phyloP scores from a whole-genome alignment of 2,797 vertebrate species.

The Eutrigla gurnardus region DNA sequence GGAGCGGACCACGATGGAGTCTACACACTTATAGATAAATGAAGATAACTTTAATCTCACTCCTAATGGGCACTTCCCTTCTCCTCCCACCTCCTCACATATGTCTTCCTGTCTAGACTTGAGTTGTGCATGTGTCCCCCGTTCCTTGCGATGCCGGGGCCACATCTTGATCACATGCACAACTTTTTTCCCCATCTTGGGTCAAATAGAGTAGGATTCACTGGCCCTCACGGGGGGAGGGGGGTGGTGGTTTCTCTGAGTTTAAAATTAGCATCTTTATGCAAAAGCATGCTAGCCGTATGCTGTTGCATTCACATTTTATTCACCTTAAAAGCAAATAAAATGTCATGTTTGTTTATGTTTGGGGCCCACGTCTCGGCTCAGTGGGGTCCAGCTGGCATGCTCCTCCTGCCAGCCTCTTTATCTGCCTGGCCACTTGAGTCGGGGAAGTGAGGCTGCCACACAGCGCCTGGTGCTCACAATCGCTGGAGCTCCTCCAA shows the following conservation, averaged over 20 bases:
- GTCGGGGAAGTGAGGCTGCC: conserved; percentile 71
- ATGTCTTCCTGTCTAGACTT: conserved; percentile 85
- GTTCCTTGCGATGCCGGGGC: conserved; percentile 35
- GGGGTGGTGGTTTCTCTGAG: not conserved
- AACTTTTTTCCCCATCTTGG: not conserved
- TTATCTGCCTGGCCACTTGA: conserved; percentile 78
- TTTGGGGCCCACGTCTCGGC: conserved; percentile 17
- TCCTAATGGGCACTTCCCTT: conserved; percentile 81
- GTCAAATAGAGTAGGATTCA: not conserved
- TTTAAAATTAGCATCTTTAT: not conserved
- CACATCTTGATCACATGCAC: conserved; percentile 25
- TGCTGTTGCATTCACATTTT: conserved; percentile 1
- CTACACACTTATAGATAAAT: conserved; percentile 80
- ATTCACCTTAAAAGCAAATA: conserved; percentile 19
- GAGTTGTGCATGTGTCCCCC: conserved; percentile 36
- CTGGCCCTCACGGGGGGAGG: not conserved
- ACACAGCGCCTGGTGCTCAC: conserved; percentile 71
- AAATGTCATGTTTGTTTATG: conserved; percentile 40
- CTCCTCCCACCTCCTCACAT: conserved; percentile 69
- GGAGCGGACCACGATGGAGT: conserved; percentile 70
- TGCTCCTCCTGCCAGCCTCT: conserved; percentile 52
- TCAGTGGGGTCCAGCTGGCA: conserved; percentile 62
- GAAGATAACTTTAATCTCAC: conserved; percentile 83
- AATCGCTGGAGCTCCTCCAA: conserved; percentile 85
- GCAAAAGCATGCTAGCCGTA: conserved; percentile 1